Evolutionary conservation across 2,888 invertebrate genomes (phyloP), one percentile per base, ranked within the genome.

Genomic region (Galerucella pusilla): DNA sequence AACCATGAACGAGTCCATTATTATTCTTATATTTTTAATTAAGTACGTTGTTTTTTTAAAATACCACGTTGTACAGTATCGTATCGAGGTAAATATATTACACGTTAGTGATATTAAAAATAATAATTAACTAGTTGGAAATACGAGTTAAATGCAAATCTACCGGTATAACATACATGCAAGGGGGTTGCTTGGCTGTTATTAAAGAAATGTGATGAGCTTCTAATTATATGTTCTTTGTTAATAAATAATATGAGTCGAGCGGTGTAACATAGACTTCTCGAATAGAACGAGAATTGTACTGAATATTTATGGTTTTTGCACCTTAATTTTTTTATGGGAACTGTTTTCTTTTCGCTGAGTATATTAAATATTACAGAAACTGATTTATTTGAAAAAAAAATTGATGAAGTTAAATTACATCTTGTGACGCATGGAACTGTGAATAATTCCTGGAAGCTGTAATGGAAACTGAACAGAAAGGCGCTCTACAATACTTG

Each of bases 171-270:
- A 45, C 61, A 69, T 35, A 68, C 65, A 66, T 63, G 75, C 73
- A 71, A 76, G 76, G 77, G 78, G 75, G 75, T 74, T 71, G 66
- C 66, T 16, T 68, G 71, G 67, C 74, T 78, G 71, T 77, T 74
- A 78, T 78, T 78, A 78, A 74, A 77, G 73, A 74, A 75, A 70
- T 4, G 72, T 74, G 77, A 78, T 78, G 75, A 77, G 73, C 75
- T 77, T 74, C 75, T 78, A 78, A 78, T 78, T 70, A 78, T 74
- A 78, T 64, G 75, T 76, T 78, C 76, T 68, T 72, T 67, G 76
- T 75, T 77, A 75, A 78, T 78, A 78, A 78, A 78, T 77, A 80
- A 80, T 78, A 79, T 75, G 68, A 69, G 70, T 64, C 76, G 78
- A 57, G 35, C n/a, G 9, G 59, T 35, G 14, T 46, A 67, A 20